phyloP scores from a whole-genome alignment of 2,113 vertebrate species.

The Actenoides hombroni region DNA sequence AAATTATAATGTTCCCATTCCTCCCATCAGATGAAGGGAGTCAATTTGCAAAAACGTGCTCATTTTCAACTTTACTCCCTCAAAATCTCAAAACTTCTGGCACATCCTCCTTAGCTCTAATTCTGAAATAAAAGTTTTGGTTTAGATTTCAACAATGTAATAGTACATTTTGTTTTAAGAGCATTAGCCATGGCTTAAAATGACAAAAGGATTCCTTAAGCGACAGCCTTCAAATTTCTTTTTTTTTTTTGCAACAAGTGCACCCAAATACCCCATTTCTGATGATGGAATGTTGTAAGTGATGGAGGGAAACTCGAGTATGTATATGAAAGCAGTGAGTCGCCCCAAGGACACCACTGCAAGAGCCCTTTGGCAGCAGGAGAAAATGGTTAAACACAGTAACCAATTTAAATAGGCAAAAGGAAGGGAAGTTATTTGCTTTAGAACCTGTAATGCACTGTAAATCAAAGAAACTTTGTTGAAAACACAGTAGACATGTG shows the following conservation, averaged over 20 bases:
- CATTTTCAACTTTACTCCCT: background rate
- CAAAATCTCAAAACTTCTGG: background rate
- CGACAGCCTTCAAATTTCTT: background rate
- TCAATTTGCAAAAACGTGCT: background rate
- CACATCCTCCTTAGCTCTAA: background rate
- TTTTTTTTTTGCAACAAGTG: background rate
- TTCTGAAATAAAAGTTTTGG: background rate
- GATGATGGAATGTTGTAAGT: background rate
- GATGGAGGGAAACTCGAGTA: background rate
- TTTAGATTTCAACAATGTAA: background rate
- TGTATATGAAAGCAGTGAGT: background rate
- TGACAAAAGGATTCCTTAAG: background rate
- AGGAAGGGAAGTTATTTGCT: background rate
- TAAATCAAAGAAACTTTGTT: conserved; percentile 27
- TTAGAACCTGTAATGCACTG: background rate
- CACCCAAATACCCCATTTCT: background rate
- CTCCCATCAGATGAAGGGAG: background rate
- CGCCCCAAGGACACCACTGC: background rate
- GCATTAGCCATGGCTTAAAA: background rate
- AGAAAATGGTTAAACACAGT: background rate
- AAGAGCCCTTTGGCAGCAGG: background rate
- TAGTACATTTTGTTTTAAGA: background rate
- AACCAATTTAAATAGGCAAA: conserved; percentile 9
- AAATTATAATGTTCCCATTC: background rate
- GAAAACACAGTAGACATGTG: background rate